Base-by-base conservation (phyloP, 2,797 vertebrate species). In the Taenioides sp. region DNA sequence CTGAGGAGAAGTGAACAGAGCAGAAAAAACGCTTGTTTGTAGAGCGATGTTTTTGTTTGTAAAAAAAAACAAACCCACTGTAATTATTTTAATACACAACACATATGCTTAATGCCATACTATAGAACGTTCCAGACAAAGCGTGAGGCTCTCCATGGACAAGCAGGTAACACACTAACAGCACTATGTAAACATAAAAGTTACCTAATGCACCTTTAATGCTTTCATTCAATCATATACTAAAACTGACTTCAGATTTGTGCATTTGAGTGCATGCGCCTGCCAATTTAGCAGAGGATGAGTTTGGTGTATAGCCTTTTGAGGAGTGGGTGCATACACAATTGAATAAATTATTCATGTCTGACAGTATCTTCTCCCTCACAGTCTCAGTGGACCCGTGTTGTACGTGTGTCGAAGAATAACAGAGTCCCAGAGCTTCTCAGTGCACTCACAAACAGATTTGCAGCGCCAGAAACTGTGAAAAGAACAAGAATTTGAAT, bases 341-440 rank as follows among this genome's bases (percentile, higher is more conserved):
- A 77, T 59, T 65, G n/a, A 81, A 84, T 88, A 77, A 74, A 88
- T 91, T 87, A 87, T 92, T 87, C 79, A 89, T 77, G 72, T 65
- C 5, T 78, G 63, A 74, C 71, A 71, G 80, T 80, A 69, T 87
- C 68, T 27, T 73, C 72, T 72, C 67, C 65, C 73, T 77, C 73
- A 71, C 31, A 18, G 74, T 87, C 85, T 88, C 82, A 23, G 78
- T 69, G 81, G 81, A 80, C 76, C 73, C 52, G 68, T 75, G 72
- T 83, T 73, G 76, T 80, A 72, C 80, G 82, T 74, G 75, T 75
- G 65, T 81, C 40, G 59, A 74, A 76, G 85, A 86, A 83, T 73
- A 67, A 22, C 43, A 43, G 75, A 49, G 73, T 90, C 81, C 80
- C 63, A 1, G 3, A 72, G 61, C 10, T 40, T 10, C 61, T 43